These are phyloP conservation scores for Polietes domitor DNA, from an alignment of 2,888 invertebrate species.

Conservation along the genomic window DNA sequence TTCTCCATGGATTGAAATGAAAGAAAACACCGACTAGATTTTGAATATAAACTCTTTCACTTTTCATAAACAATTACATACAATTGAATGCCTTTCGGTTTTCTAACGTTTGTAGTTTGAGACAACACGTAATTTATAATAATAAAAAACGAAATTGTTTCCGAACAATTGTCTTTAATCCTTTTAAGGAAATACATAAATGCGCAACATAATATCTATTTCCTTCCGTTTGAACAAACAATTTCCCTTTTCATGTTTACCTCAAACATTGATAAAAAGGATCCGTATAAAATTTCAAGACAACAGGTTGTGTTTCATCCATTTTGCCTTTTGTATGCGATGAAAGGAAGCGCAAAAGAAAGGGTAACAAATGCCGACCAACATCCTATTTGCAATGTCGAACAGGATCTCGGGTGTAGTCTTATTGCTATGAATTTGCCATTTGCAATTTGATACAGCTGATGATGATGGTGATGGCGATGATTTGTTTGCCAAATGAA, in stretches of 20 bases:
- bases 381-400: not conserved
- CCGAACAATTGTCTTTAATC: not conserved
- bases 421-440: slow-evolving; percentile 40
- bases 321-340: not conserved
- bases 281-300: slow-evolving; percentile 41
- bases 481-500: slow-evolving; percentile 51
- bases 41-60: not conserved
- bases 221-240: slow-evolving; percentile 49
- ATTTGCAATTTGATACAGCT: slow-evolving; percentile 63
- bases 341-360: slow-evolving; percentile 6
- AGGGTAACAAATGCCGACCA: slow-evolving; percentile 17
- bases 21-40: not conserved
- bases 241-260: slow-evolving; percentile 15
- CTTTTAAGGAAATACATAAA: slow-evolving; percentile 43
- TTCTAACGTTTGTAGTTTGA: not conserved
- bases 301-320: slow-evolving; percentile 57
- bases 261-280: slow-evolving; percentile 9
- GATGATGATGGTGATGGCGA: not conserved
- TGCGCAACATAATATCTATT: slow-evolving; percentile 54
- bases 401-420: not conserved
- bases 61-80: not conserved
- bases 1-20: not conserved
- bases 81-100: not conserved
- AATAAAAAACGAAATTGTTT: not conserved
- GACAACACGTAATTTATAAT: not conserved